Conservation (phyloP, 1,140 invertebrate species). For the Helicoverpa zea region DNA sequence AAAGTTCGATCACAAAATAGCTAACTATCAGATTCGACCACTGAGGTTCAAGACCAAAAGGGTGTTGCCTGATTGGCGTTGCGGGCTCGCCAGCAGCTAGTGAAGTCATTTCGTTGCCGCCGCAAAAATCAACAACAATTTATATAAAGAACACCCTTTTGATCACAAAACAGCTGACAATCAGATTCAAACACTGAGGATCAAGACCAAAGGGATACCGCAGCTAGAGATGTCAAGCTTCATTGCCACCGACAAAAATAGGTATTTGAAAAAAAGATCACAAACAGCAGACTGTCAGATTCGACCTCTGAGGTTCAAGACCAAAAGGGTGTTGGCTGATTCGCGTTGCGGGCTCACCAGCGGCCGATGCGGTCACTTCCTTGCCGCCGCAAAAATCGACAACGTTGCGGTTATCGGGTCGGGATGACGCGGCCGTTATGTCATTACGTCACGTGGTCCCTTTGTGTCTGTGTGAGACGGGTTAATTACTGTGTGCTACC, state of each 20-base stretch:
- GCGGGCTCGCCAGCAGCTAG: too few relatives aligned
- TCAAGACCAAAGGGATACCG: background rate
- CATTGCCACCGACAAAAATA: too few relatives aligned
- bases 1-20: too few relatives aligned
- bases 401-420: constrained; percentile 57
- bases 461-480: constrained; percentile 21
- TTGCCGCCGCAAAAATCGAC: constrained; percentile 59
- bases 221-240: too few relatives aligned
- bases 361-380: constrained; percentile 25
- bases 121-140: too few relatives aligned
- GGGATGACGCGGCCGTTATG: constrained; percentile 25
- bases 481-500: constrained; percentile 6
- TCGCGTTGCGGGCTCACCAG: constrained; percentile 17
- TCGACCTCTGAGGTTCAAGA: constrained; percentile 9
- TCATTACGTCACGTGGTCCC: constrained; percentile 50
- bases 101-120: too few relatives aligned
- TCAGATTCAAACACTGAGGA: background rate
- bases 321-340: constrained; percentile 11
- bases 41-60: too few relatives aligned
- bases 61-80: too few relatives aligned
- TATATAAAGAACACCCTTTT: too few relatives aligned
- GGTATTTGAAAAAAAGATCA: too few relatives aligned
- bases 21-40: too few relatives aligned
- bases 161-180: too few relatives aligned
- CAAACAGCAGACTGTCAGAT: background rate